Conservation (phyloP, 2,113 vertebrate genomes). For the Polypterus bichir region DNA sequence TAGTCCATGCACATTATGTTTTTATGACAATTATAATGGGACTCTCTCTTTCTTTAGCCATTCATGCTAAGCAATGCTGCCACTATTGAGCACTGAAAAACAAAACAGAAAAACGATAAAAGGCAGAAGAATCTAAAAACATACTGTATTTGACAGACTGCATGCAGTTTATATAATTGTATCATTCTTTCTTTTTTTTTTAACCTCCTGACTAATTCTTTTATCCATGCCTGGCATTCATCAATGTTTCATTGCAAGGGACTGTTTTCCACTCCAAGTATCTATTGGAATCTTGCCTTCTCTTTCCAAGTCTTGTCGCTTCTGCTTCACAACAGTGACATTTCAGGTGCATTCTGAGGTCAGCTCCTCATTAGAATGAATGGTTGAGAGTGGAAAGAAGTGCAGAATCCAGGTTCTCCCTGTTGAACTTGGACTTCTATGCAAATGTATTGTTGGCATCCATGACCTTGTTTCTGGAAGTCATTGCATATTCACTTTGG, state of each 20-base stretch:
- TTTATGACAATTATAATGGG: slow-evolving; percentile 14
- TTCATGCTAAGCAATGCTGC: slow-evolving; percentile 22
- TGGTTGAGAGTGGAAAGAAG: slow-evolving; percentile 11
- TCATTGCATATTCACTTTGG: slow-evolving; percentile 91
- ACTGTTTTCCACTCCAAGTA: slow-evolving; percentile 23
- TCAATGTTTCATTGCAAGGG: slow-evolving; percentile 45
- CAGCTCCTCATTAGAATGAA: slow-evolving; percentile 27
- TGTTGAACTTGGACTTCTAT: slow-evolving; percentile 41
- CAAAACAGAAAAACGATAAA: slow-evolving; percentile 27
- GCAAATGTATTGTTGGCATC: slow-evolving; percentile 75
- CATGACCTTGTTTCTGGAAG: slow-evolving; percentile 70
- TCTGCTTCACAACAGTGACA: slow-evolving; percentile 31
- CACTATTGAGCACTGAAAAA: slow-evolving; percentile 30
- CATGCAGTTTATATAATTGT: slow-evolving; percentile 55
- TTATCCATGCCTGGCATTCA: slow-evolving; percentile 40
- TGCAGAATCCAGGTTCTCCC: slow-evolving; percentile 20
- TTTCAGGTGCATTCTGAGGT: slow-evolving; percentile 31
- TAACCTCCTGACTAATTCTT: slow-evolving; percentile 27
- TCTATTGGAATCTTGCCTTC: slow-evolving; percentile 24
- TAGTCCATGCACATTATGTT: slow-evolving; percentile 5
- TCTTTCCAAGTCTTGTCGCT: slow-evolving; percentile 14
- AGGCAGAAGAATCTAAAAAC: slow-evolving; percentile 21
- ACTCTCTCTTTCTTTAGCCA: slow-evolving; percentile 15
- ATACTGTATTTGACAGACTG: slow-evolving; percentile 42
- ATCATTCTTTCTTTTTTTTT: slow-evolving; percentile 37